Evolutionary conservation across 2,113 vertebrate genomes (phyloP).

Genomic region (Oriolus oriolus): DNA sequence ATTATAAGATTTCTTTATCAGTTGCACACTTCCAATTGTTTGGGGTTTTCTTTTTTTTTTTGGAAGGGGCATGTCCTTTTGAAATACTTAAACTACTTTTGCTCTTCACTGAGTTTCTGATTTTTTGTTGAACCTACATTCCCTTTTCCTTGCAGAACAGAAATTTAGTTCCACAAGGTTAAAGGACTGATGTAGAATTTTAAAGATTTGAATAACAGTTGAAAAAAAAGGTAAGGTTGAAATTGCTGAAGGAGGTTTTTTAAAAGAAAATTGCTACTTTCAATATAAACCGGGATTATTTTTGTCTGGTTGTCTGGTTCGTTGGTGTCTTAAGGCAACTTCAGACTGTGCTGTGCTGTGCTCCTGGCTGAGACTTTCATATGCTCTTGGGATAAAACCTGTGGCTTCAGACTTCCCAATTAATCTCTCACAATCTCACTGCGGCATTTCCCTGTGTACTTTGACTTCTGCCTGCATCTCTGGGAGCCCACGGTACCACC

Average conservation of each 20-base stretch:
- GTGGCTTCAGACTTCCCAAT: background rate
- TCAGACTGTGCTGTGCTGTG: background rate
- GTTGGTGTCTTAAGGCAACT: background rate
- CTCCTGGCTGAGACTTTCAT: background rate
- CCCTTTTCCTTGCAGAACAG: background rate
- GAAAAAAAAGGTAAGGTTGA: background rate
- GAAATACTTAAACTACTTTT: background rate
- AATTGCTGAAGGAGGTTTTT: background rate
- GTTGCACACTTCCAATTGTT: background rate
- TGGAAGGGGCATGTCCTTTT: background rate
- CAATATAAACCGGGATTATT: background rate
- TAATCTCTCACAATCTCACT: background rate
- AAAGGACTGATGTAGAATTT: background rate
- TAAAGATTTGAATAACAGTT: background rate
- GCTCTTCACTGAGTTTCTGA: background rate
- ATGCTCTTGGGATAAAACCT: background rate
- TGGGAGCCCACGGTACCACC: background rate
- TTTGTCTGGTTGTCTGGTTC: background rate
- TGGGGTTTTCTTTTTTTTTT: background rate
- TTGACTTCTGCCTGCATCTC: background rate
- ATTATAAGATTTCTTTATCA: slow-evolving; percentile 1
- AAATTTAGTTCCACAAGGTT: background rate
- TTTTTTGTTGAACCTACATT: background rate
- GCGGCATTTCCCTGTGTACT: background rate
- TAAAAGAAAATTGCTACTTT: background rate